Evolutionary conservation across 2,888 invertebrate species (phyloP).

Genomic region (Metopia argyrocephala): DNA sequence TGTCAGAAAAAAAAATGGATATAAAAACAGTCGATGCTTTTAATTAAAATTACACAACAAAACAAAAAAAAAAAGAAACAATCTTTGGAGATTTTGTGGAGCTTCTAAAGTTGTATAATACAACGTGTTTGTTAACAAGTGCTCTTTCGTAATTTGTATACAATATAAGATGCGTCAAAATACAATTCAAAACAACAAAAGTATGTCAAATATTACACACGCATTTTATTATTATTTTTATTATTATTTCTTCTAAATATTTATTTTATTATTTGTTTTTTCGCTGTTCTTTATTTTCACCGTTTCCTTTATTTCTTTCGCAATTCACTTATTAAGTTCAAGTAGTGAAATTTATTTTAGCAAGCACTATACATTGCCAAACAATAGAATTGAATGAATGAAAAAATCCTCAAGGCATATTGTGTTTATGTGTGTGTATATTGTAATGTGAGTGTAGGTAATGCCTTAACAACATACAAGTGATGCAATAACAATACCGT

Average conservation of each 20-base stretch:
- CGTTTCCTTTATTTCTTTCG: not conserved
- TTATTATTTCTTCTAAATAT: constrained; percentile 15
- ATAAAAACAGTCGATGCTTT: constrained; percentile 48
- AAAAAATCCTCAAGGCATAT: constrained; percentile 55
- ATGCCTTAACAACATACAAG: not conserved
- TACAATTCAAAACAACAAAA: not conserved
- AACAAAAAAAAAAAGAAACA: not conserved
- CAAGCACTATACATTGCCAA: not conserved
- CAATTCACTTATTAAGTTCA: constrained; percentile 23
- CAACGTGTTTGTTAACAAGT: constrained; percentile 60
- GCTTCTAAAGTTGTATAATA: constrained; percentile 59
- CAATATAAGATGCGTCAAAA: constrained; percentile 19
- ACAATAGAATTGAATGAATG: constrained; percentile 51
- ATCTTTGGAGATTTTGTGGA: constrained; percentile 58
- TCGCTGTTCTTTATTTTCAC: not conserved
- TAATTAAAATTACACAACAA: constrained; percentile 58
- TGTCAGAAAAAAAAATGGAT: not conserved
- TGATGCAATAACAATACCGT: constrained; percentile 43
- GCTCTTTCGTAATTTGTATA: constrained; percentile 59
- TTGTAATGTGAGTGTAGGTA: not conserved
- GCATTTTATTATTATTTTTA: constrained; percentile 23
- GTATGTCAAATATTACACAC: constrained; percentile 9
- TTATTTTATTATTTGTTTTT: constrained; percentile 1
- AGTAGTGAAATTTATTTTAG: not conserved
- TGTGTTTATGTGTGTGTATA: not conserved